Base-by-base conservation (phyloP, 1,140 invertebrate genomes). In the Nasonia giraulti region DNA sequence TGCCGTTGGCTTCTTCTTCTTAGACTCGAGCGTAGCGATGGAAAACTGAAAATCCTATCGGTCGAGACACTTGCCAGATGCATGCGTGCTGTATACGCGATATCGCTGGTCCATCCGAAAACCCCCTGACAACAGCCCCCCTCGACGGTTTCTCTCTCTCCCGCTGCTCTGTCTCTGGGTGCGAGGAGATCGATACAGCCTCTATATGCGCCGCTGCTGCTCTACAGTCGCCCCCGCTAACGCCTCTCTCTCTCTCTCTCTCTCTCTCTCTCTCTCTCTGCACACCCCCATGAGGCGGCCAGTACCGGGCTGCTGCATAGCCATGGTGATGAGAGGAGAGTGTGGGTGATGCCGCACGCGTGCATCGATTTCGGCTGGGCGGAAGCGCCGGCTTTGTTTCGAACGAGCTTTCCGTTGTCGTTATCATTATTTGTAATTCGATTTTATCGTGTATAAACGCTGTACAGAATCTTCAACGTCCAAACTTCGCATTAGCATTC, bases 151-250 rank as follows among this genome's bases (percentile, higher is more conserved):
- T 62, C 55, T 62, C 55, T 27, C 27, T 27, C 27, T 27, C 27
- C 2, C 27, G 27, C 27, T 62, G 17, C 37, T 66, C 44, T 79
- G 82, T 74, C 66, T 84, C 68, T 27, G 44, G 23, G 82, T 79
- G 76, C 66, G 68, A 37, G 27, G 82, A 87, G 91, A 92, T 92
- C 91, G 90, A 92, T 92, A 91, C 89, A 92, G 91, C 91, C 89
- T 91, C 90, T 91, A 90, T 91, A 50, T 47, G 50, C 71, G 23
- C 44, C 27, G 44, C 27, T 55, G 50, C 37, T 20, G 47, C 50
- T 40, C 74, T 40, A 27, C 27, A n/a, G 74, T 73, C 47, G 2
- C 69, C 80, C 69, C 80, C 68, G 80, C 69, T n/a, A 71, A 71
- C 69, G 27, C 23, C 23, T 23, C 68, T 37, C 33, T 33, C 33